Evolutionary conservation across 1,140 invertebrate species (phyloP), one percentile per base, ranked within the genome.

Genomic region (Grapholita molesta): DNA sequence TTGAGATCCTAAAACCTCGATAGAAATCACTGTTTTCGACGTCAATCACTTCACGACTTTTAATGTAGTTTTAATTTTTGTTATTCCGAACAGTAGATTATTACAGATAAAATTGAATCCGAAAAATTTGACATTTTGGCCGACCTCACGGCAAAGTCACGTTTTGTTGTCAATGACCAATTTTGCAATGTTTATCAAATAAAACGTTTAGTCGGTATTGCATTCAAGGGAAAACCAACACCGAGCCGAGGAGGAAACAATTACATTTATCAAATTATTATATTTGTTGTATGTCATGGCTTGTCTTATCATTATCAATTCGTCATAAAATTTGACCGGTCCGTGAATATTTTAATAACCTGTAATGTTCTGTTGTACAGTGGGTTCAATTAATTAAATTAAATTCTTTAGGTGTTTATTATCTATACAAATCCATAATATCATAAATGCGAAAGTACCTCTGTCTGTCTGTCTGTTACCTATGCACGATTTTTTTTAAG

Each of bases 91-190:
- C n/a, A n/a, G n/a, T n/a, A n/a, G n/a, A n/a, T n/a, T n/a, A n/a
- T n/a, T n/a, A n/a, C n/a, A n/a, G n/a, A n/a, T n/a, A n/a, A n/a
- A n/a, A n/a, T n/a, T n/a, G n/a, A n/a, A n/a, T 30, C 28, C 28
- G 28, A 30, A 4, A 30, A 30, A 30, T 30, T 3, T 30, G 28
- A 4, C 7, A 30, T 30, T 30, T 30, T 30, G 3, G 7, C 7
- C 28, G n/a, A 55, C 32, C 38, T 28, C 33, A 12, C 25, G 25
- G 3, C 32, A 52, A 42, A 42, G 6, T 42, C 35, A 69, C 11
- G 11, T 64, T 67, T 32, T 65, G 12, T 65, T 69, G 64, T 68
- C 64, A 70, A 71, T 69, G 12, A 38, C 35, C 35, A n/a, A 38
- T n/a, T 38, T 15, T 38, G 35, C 35, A 38, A 38, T 38, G n/a